These are phyloP conservation scores for Neoniphon sammara DNA, from an alignment of 2,797 vertebrate species.

Conservation along the genomic window DNA sequence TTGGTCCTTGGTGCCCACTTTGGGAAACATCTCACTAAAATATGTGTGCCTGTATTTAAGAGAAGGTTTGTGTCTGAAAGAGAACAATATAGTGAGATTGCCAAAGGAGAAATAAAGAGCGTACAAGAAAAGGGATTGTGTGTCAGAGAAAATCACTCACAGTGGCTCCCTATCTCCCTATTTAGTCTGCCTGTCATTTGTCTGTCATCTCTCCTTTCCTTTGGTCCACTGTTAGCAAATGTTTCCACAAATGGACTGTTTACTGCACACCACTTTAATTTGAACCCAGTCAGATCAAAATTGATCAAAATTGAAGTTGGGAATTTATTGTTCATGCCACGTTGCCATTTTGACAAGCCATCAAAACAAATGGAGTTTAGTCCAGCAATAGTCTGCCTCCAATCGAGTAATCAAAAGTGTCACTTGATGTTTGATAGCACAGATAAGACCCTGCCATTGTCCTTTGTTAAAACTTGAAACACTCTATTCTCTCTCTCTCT, in stretches of 20 bases:
- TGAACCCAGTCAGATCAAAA: conserved; percentile 14
- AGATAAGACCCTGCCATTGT: background rate
- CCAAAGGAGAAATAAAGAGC: background rate
- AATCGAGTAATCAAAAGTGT: conserved; percentile 26
- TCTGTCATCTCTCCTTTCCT: conserved; percentile 11
- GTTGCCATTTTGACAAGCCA: conserved; percentile 16
- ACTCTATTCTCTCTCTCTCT: background rate
- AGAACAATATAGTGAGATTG: background rate
- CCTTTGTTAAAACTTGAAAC: background rate
- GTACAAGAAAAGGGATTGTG: background rate
- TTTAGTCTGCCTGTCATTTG: background rate
- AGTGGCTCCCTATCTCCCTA: conserved; percentile 1
- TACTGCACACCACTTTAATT: conserved; percentile 4
- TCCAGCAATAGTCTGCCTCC: conserved; percentile 12
- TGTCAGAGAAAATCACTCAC: conserved; percentile 16
- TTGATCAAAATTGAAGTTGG: conserved; percentile 28
- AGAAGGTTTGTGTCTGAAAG: background rate
- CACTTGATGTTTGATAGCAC: background rate
- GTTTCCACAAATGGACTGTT: conserved; percentile 6
- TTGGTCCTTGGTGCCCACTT: too few relatives aligned
- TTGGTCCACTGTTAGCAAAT: conserved; percentile 4
- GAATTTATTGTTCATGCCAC: conserved; percentile 8
- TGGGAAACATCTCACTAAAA: too few relatives aligned
- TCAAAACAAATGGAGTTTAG: conserved; percentile 28
- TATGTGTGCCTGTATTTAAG: background rate